These are phyloP conservation scores for Callorhinus ursinus DNA, from an alignment of 2,113 vertebrate species.

Conservation along the genomic window DNA sequence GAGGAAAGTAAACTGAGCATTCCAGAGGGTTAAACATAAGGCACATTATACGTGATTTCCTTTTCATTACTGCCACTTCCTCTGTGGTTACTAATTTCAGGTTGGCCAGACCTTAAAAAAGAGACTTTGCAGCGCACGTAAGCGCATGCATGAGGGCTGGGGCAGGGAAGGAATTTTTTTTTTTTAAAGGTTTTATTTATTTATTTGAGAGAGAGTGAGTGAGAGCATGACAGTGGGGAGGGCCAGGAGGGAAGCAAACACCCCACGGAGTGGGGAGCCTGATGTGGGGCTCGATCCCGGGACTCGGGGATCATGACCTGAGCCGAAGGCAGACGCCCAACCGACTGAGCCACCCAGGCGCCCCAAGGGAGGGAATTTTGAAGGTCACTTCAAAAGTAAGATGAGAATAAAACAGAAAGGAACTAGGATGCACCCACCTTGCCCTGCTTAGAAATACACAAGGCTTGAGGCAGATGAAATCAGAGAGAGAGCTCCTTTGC, in stretches of 20 bases:
- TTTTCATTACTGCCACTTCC: constrained; percentile 17
- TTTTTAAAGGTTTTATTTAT: too few relatives aligned
- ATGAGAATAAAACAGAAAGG: not conserved
- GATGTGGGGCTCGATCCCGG: too few relatives aligned
- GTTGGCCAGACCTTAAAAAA: not conserved
- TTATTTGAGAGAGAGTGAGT: too few relatives aligned
- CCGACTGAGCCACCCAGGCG: too few relatives aligned
- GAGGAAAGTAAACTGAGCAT: not conserved
- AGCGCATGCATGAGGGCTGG: too few relatives aligned
- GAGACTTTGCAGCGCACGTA: not conserved
- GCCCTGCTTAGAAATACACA: not conserved
- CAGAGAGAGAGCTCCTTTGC: not conserved
- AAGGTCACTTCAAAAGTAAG: constrained; percentile 26
- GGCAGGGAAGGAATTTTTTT: not conserved
- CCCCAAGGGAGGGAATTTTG: too few relatives aligned
- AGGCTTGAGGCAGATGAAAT: not conserved
- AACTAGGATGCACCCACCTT: not conserved
- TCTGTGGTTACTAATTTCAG: constrained; percentile 54
- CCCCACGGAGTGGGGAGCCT: too few relatives aligned
- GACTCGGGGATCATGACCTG: too few relatives aligned
- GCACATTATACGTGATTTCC: not conserved
- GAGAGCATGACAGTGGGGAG: too few relatives aligned
- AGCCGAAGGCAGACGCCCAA: too few relatives aligned
- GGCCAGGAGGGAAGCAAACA: too few relatives aligned
- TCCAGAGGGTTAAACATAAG: not conserved